Base-by-base conservation (phyloP, 2,888 invertebrate genomes). In the Acronicta alni region DNA sequence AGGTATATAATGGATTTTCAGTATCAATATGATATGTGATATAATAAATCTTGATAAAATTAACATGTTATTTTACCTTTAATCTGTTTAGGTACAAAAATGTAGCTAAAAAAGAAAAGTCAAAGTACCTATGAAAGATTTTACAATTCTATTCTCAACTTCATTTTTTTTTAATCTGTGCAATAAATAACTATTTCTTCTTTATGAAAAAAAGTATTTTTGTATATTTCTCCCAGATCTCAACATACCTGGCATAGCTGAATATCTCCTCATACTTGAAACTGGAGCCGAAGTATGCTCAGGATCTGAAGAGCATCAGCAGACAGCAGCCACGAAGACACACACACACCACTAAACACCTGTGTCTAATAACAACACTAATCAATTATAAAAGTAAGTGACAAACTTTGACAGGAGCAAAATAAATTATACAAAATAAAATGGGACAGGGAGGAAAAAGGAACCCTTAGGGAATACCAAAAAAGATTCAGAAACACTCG, bases 321-420 rank as follows among this genome's bases (percentile, higher is more conserved):
- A 77, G 82, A 81, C 82, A 46, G 63, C 68, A 52, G 61, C 81
- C 83, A 74, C 83, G 76, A 72, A 78, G 86, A 89, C 84, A 86
- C 82, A 88, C 88, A 90, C 91, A 87, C 83, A 82, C 83, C 81
- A 88, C 89, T 81, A 83, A 81, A 89, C 90, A 90, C 91, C 85
- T 86, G 81, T 67, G 72, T 79, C 75, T 74, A 73, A 68, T 69
- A 75, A 75, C 56, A 84, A 86, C 86, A 86, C 85, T 75, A 69
- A 77, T 63, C 64, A 72, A 80, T 75, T 75, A 76, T 61, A 82
- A 77, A 76, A 74, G 77, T 71, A 48, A 48, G 57, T 39, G 45
- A 55, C 57, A 77, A 77, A 81, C 58, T 74, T 77, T 62, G 30
- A 63, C 54, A 71, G 62, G 61, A 18, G 57, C 30, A 67, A 72